Percentiles rank a stretch among this genome's conserved stretches.
Conservation (phyloP, 2,888 invertebrate genomes). For the Sphecodes monilicornis region DNA sequence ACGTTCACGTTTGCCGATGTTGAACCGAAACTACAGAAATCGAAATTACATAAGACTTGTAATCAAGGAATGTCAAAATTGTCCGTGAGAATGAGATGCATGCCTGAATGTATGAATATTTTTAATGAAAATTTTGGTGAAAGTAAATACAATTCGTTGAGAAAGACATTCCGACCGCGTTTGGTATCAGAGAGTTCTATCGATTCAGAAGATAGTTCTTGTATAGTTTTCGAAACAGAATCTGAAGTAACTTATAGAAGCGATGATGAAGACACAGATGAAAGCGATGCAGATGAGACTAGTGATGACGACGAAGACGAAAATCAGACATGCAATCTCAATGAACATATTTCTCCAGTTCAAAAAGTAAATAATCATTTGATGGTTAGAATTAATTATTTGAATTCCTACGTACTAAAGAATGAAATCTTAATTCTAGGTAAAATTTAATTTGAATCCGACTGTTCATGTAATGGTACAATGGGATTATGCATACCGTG, state of each 20-base stretch:
- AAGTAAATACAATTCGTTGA: slow-evolving; percentile 38
- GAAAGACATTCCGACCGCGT: slow-evolving; percentile 58
- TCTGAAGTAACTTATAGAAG: slow-evolving; percentile 66
- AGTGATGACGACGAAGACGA: slow-evolving; percentile 42
- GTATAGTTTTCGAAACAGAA: slow-evolving; percentile 76
- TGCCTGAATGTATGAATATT: slow-evolving; percentile 57
- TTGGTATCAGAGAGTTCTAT: slow-evolving; percentile 77
- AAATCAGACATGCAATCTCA: slow-evolving; percentile 3
- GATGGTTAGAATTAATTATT: neutral
- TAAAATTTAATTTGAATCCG: slow-evolving; percentile 85
- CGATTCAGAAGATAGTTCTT: slow-evolving; percentile 80
- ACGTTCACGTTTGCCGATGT: slow-evolving; percentile 65
- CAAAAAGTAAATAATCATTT: slow-evolving; percentile 46
- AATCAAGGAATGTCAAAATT: slow-evolving; percentile 39
- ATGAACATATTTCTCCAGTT: neutral
- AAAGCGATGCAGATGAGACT: slow-evolving; percentile 39
- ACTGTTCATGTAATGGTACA: slow-evolving; percentile 85
- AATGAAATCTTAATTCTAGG: slow-evolving; percentile 80
- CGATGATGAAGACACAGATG: slow-evolving; percentile 51
- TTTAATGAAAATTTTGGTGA: slow-evolving; percentile 35
- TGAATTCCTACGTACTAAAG: slow-evolving; percentile 24
- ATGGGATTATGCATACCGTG: slow-evolving; percentile 86
- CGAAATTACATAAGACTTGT: slow-evolving; percentile 28
- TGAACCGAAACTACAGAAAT: slow-evolving; percentile 57
- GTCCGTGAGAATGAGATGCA: slow-evolving; percentile 61